Evolutionary conservation across 2,888 invertebrate genomes (phyloP).

Genomic region (Agrenia bidenticulata): DNA sequence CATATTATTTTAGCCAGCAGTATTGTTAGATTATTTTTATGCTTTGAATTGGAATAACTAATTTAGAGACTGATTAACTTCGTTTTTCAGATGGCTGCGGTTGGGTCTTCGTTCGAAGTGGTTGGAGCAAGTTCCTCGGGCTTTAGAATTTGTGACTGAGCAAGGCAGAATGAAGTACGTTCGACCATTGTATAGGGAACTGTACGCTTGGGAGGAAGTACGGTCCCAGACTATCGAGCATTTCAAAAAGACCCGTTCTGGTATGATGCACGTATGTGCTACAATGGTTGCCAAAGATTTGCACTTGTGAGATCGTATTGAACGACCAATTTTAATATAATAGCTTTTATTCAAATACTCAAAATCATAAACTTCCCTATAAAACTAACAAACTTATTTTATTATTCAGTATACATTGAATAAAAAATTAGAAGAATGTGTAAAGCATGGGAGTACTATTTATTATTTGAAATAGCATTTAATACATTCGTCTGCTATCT

Average conservation of each 20-base stretch:
- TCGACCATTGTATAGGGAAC: conserved; percentile 60
- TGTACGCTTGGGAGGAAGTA: conserved; percentile 75
- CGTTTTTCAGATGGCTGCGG: conserved; percentile 67
- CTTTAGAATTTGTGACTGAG: conserved; percentile 74
- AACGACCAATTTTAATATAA: neutral
- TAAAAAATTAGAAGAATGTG: too few species aligned
- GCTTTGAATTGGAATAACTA: neutral
- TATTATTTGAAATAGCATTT: too few species aligned
- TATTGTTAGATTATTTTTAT: neutral
- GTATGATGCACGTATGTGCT: conserved; percentile 83
- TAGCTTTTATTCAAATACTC: neutral
- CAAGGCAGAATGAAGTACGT: conserved; percentile 85
- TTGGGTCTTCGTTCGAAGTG: conserved; percentile 74
- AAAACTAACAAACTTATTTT: neutral
- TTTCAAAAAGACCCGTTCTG: conserved; percentile 67
- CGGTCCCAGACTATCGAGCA: conserved; percentile 69
- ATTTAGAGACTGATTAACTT: conserved; percentile 2
- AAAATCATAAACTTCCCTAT: neutral
- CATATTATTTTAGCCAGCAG: too few species aligned
- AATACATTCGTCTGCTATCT: too few species aligned
- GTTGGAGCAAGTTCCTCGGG: conserved; percentile 66
- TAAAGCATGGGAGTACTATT: too few species aligned
- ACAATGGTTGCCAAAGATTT: conserved; percentile 75
- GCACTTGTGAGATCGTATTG: too few species aligned
- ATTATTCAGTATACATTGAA: too few species aligned